Base-by-base conservation (phyloP, 2,113 vertebrate species). In the Emydura subglobosa region DNA sequence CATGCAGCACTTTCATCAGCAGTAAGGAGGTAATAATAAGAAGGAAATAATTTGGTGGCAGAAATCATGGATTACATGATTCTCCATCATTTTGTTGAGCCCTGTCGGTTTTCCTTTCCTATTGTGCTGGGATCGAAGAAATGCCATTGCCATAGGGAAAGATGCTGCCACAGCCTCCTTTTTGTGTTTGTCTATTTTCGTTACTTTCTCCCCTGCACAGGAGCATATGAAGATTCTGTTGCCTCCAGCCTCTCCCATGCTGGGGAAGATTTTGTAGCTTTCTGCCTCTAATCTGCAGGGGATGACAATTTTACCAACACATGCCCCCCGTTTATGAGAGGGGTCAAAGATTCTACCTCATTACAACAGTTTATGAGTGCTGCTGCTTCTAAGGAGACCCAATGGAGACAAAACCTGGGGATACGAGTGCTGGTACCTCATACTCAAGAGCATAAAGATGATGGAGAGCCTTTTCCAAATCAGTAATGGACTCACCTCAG, bases 201-300 rank as follows among this genome's bases (percentile, higher is more conserved):
- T 8, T 1, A 83, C 1, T 1, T 80, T 72, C 47, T 1, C 39
- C 59, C 6, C 21, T 5, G 5, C 83, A 39, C 2, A 1, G 2
- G 49, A 59, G 5, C 3, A 86, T 4, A n/a, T 39, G 49, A 83
- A 82, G 5, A 4, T 1, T 83, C 5, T 80, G 82, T 14, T 42
- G 42, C 49, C 2, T 34, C 19, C 85, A 17, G 31, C 85, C 89
- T 72, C 59, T 82, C 55, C 80, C 53, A n/a, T n/a, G 1, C 6
- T 68, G 57, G 76, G 76, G 21, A 57, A 54, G 6, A 68, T 94
- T 21, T 13, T 92, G 1, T 59, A 76, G 84, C 34, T 92, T 85
- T 80, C 14, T 72, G 4, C 14, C 57, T 83, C n/a, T 83, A 92
- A 81, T 86, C 47, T 53, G 51, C 16, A 53, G 51, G 51, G 51